phyloP scores from a whole-genome alignment of 1,140 invertebrate species.

The Caenorhabditis tropicalis region DNA sequence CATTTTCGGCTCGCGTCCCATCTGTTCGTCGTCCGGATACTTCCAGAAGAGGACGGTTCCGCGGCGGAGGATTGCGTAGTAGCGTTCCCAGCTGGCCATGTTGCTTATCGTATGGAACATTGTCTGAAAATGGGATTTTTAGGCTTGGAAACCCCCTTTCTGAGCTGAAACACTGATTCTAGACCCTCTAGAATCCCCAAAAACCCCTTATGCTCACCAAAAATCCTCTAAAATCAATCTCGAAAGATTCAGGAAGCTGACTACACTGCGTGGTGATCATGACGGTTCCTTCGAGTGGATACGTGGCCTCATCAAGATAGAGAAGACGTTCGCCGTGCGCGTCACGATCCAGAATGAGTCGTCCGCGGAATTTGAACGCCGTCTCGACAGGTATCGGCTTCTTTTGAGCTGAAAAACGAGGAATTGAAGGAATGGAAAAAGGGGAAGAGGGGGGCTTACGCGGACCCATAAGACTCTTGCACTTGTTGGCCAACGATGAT shows the following conservation, averaged over 20 bases:
- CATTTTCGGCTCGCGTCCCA: constrained; percentile 29
- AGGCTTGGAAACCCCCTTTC: no score
- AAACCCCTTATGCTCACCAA: constrained; percentile 31
- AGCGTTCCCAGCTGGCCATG: constrained; percentile 49
- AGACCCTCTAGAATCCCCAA: no score
- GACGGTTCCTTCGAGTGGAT: constrained; percentile 53
- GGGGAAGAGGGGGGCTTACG: background rate
- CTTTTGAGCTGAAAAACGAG: background rate
- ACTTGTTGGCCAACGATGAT: constrained; percentile 43
- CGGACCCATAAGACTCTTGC: constrained; percentile 37
- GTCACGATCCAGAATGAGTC: constrained; percentile 32
- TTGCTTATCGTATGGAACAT: constrained; percentile 42
- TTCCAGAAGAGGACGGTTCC: constrained; percentile 52
- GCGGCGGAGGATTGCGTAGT: constrained; percentile 51
- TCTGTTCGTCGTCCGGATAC: constrained; percentile 49
- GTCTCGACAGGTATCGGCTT: background rate
- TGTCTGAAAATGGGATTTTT: constrained; percentile 39
- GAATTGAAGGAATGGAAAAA: background rate
- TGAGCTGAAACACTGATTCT: no score
- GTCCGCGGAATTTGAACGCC: background rate
- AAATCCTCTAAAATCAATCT: constrained; percentile 49
- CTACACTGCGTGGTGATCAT: constrained; percentile 45
- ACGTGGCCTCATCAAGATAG: constrained; percentile 47
- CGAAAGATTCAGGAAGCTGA: constrained; percentile 38
- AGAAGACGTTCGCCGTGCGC: constrained; percentile 11